Evolutionary conservation across 2,113 vertebrate genomes (phyloP).

Genomic region (Syngnathus floridae): DNA sequence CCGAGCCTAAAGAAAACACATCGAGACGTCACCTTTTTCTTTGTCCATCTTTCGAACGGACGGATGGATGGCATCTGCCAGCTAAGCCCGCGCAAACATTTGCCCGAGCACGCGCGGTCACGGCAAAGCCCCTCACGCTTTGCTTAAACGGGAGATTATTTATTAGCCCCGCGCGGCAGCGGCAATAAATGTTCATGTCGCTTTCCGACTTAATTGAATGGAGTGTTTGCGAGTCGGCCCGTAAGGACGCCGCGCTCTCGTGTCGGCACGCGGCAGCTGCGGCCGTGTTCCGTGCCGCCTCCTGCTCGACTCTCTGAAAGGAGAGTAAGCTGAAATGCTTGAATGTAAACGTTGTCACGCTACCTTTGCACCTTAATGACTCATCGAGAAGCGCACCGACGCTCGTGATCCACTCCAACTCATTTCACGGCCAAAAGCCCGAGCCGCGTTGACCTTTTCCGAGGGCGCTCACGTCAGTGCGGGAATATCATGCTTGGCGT

Average conservation of each 20-base stretch:
- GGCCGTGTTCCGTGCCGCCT: too few relatives aligned
- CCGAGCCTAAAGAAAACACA: slow-evolving; percentile 52
- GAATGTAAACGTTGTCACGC: neutral
- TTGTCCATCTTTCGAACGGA: slow-evolving; percentile 29
- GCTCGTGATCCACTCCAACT: neutral
- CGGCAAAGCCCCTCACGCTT: slow-evolving; percentile 46
- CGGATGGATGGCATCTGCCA: slow-evolving; percentile 60
- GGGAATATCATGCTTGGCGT: neutral
- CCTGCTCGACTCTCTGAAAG: neutral
- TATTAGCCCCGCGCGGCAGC: slow-evolving; percentile 21
- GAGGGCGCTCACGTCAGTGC: neutral
- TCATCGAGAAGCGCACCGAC: too few relatives aligned
- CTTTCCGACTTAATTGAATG: slow-evolving; percentile 21
- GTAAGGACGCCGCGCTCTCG: slow-evolving; percentile 29
- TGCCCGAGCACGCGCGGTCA: slow-evolving; percentile 44
- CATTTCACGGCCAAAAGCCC: neutral
- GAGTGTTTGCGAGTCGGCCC: slow-evolving; percentile 1
- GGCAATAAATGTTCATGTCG: slow-evolving; percentile 18
- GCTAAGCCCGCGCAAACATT: slow-evolving; percentile 70
- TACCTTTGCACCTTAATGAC: neutral
- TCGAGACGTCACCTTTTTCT: slow-evolving; percentile 2
- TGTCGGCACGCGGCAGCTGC: neutral
- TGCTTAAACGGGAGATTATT: slow-evolving; percentile 38
- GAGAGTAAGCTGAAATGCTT: neutral
- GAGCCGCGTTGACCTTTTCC: neutral